Percentiles rank a stretch among this genome's conserved stretches.
Conservation (phyloP, 1,140 invertebrate species). For the Rhopalosiphum maidis region DNA sequence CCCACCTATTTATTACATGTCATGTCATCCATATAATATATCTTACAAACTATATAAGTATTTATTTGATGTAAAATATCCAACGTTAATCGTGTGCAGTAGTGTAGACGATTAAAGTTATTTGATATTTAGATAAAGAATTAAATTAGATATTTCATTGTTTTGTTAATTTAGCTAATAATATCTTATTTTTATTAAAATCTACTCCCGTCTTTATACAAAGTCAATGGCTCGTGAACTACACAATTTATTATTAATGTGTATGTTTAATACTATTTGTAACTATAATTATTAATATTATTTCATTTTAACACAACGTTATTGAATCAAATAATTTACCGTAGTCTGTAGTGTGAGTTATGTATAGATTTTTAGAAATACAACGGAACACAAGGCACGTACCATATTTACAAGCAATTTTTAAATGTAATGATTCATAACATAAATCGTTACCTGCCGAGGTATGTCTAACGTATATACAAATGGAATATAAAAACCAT, state of each 20-base stretch:
- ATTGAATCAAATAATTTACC: background rate
- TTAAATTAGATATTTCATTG: background rate
- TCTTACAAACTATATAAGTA: background rate
- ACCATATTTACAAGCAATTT: background rate
- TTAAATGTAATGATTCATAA: background rate
- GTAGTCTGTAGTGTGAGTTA: background rate
- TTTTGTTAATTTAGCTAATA: background rate
- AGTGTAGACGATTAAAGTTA: background rate
- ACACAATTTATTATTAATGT: background rate
- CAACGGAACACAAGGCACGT: background rate
- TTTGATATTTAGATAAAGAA: background rate
- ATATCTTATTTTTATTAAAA: conserved; percentile 2
- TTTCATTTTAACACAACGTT: background rate
- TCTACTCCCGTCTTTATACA: background rate
- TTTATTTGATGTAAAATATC: background rate
- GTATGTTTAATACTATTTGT: background rate
- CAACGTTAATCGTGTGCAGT: background rate
- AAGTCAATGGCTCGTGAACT: conserved; percentile 42
- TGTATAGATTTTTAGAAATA: background rate
- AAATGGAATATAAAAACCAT: background rate
- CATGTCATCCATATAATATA: background rate
- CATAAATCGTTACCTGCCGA: background rate
- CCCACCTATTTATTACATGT: background rate
- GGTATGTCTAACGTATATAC: background rate
- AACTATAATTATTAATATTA: background rate